phyloP scores from a whole-genome alignment of 1,140 invertebrate species.

The Heliconius congener region DNA sequence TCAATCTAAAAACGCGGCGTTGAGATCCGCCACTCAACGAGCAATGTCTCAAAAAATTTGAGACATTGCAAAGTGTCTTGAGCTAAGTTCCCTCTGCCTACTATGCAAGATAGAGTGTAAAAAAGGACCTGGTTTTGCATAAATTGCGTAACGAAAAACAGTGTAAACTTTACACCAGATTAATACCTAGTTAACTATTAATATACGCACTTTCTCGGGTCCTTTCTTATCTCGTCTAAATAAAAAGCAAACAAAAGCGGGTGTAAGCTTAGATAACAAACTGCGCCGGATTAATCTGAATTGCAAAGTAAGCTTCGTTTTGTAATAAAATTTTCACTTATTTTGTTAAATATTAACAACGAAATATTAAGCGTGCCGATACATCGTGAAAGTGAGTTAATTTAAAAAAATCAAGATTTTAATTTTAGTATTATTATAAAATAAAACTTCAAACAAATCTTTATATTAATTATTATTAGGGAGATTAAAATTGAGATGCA shows the following conservation, averaged over 20 bases:
- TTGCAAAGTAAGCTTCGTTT: conserved; percentile 21
- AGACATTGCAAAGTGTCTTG: too few species aligned
- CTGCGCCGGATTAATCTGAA: conserved; percentile 26
- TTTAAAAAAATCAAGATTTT: too few species aligned
- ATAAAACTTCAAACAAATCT: too few species aligned
- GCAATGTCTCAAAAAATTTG: too few species aligned
- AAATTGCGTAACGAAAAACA: neutral
- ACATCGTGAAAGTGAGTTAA: too few species aligned
- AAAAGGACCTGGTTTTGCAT: neutral
- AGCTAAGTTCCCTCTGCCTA: too few species aligned
- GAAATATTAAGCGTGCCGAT: neutral
- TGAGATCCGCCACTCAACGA: too few species aligned
- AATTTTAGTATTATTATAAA: too few species aligned
- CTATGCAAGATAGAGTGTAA: neutral
- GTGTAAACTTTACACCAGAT: neutral
- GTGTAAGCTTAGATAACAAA: conserved; percentile 27
- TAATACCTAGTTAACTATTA: neutral
- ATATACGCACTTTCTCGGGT: conserved; percentile 11
- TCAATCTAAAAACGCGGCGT: too few species aligned
- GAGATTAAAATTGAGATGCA: too few species aligned
- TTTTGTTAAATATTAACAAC: conserved; percentile 9
- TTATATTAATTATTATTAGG: too few species aligned
- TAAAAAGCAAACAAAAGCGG: conserved; percentile 24
- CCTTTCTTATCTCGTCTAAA: conserved; percentile 5
- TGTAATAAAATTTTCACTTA: conserved; percentile 24